A percentile compares a stretch with the other conserved stretches of the same genome.
Conservation (phyloP, 2,113 vertebrate species). For the Boleophthalmus pectinirostris region DNA sequence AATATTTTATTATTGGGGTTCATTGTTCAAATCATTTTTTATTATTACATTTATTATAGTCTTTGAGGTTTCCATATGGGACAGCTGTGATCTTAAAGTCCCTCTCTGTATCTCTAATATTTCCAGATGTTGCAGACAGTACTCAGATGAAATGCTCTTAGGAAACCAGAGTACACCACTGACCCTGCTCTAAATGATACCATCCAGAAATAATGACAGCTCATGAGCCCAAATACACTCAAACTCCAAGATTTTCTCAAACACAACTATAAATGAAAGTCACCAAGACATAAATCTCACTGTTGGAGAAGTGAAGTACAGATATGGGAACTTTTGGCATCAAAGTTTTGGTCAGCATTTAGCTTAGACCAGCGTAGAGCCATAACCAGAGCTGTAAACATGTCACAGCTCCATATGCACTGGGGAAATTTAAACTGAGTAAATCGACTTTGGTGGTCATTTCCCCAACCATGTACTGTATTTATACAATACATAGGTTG, state of each 20-base stretch:
- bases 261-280: constrained; percentile 1
- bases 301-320: not conserved
- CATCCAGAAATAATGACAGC: constrained; percentile 8
- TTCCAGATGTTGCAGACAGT: constrained; percentile 8
- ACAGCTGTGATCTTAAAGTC: constrained; percentile 1
- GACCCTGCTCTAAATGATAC: constrained; percentile 2
- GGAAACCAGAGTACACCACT: not conserved
- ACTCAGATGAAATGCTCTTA: constrained; percentile 4
- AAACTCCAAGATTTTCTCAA: not conserved
- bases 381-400: not conserved
- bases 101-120: not conserved
- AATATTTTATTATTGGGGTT: not conserved
- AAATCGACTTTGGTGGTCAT: not conserved
- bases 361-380: not conserved
- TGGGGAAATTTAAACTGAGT: not conserved
- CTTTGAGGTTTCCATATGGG: not conserved
- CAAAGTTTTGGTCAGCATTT: not conserved
- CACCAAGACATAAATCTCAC: not conserved
- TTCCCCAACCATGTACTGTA: no score
- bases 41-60: not conserved
- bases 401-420: not conserved
- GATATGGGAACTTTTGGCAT: constrained; percentile 4
- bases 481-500: not conserved
- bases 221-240: not conserved
- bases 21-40: no score